phyloP scores from a whole-genome alignment of 2,888 invertebrate species.

The Mamestra brassicae region DNA sequence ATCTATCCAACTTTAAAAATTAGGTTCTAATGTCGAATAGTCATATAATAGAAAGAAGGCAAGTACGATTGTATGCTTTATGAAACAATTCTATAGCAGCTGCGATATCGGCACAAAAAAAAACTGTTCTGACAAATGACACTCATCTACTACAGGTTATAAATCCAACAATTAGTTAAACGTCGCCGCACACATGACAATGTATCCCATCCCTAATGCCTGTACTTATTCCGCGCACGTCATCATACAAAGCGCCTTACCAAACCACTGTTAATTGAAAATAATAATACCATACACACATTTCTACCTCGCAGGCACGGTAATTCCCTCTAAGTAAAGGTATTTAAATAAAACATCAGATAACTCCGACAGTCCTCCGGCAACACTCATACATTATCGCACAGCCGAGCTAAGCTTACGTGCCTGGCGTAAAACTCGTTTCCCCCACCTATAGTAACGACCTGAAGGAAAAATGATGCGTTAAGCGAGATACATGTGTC shows the following conservation, averaged over 20 bases:
- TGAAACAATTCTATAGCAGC: no score
- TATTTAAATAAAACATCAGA: conserved; percentile 69
- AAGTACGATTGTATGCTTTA: no score
- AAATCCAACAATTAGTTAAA: conserved; percentile 30
- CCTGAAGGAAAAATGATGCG: conserved; percentile 70
- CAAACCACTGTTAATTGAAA: conserved; percentile 59
- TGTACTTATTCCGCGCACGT: conserved; percentile 37
- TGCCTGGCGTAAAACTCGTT: conserved; percentile 56
- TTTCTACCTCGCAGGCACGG: conserved; percentile 46
- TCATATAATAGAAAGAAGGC: no score
- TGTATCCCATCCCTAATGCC: conserved; percentile 27
- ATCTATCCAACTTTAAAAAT: neutral
- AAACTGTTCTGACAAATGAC: no score
- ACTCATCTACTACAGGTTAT: neutral
- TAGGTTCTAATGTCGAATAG: no score
- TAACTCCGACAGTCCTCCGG: conserved; percentile 44
- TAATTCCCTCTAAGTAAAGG: conserved; percentile 64
- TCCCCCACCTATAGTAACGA: conserved; percentile 54
- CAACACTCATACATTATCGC: conserved; percentile 65
- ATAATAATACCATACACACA: conserved; percentile 59
- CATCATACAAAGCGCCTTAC: conserved; percentile 47
- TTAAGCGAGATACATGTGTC: conserved; percentile 71
- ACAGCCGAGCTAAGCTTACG: conserved; percentile 63
- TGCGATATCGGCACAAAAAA: no score
- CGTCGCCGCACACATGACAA: neutral